Percentiles rank a stretch among this genome's conserved stretches.
Evolutionary conservation across 2,113 vertebrate genomes (phyloP).

Genomic region (Tyto alba): DNA sequence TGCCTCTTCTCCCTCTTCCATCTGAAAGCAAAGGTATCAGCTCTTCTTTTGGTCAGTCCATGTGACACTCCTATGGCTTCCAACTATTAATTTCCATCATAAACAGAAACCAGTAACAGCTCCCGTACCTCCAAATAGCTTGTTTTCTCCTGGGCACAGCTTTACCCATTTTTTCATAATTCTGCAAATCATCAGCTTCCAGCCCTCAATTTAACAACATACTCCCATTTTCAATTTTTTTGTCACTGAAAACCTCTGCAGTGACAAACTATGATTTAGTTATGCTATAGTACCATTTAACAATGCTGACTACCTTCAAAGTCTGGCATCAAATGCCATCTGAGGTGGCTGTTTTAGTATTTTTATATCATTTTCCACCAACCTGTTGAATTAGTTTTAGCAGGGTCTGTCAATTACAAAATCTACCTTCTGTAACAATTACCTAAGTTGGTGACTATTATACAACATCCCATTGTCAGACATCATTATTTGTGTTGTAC

Average conservation of each 20-base stretch:
- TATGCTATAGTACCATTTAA: neutral
- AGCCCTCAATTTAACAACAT: neutral
- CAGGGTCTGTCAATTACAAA: neutral
- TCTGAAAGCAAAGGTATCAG: neutral
- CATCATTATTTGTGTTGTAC: neutral
- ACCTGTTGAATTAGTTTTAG: neutral
- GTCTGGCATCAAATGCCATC: neutral
- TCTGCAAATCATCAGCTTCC: neutral
- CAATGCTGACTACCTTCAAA: neutral
- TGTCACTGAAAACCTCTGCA: neutral
- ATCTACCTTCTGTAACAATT: neutral
- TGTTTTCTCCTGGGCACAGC: neutral
- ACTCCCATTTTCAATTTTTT: neutral
- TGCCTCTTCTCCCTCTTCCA: neutral
- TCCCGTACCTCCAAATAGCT: neutral
- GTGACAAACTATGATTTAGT: neutral
- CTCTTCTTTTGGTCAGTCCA: neutral
- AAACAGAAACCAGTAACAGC: neutral
- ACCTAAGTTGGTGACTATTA: neutral
- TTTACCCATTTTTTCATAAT: neutral
- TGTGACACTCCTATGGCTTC: neutral
- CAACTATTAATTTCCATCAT: neutral
- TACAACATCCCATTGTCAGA: neutral
- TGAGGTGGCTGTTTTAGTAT: neutral
- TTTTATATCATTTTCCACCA: neutral